phyloP scores from a whole-genome alignment of 2,888 invertebrate species.

The Piscicola geometra region DNA sequence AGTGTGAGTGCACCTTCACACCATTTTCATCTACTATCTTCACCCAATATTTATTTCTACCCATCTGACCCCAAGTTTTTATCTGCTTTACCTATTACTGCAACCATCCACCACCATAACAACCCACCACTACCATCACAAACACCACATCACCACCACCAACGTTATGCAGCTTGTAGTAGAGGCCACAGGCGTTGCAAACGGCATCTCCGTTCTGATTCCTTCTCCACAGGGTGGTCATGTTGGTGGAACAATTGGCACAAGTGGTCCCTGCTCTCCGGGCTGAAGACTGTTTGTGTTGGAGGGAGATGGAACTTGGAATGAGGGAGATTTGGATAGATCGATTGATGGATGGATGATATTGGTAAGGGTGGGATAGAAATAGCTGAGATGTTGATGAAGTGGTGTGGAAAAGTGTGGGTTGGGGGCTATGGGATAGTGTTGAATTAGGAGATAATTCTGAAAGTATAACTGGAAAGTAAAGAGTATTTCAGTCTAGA shows the following conservation, averaged over 20 bases:
- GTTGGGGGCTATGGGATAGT: neutral
- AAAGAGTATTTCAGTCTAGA: too few species aligned
- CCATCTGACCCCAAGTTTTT: too few species aligned
- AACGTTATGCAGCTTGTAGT: conserved; percentile 75
- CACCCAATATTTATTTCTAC: too few species aligned
- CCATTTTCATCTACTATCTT: too few species aligned
- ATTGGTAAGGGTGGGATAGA: neutral
- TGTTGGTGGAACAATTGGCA: conserved; percentile 93
- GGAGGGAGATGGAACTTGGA: neutral
- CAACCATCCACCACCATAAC: too few species aligned
- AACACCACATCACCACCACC: neutral
- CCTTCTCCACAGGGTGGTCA: conserved; percentile 91
- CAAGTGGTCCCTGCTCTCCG: conserved; percentile 59
- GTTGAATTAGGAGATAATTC: too few species aligned
- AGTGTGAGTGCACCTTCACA: too few species aligned
- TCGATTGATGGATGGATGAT: neutral
- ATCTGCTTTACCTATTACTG: too few species aligned
- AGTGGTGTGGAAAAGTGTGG: neutral
- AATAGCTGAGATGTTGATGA: neutral
- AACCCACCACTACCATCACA: too few species aligned
- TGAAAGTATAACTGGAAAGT: too few species aligned
- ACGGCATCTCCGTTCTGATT: conserved; percentile 95
- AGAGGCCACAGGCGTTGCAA: conserved; percentile 96
- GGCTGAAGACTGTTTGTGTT: conserved; percentile 44
- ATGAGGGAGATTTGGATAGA: neutral